phyloP scores from a whole-genome alignment of 2,113 vertebrate species.

The Bambusicola thoracicus region DNA sequence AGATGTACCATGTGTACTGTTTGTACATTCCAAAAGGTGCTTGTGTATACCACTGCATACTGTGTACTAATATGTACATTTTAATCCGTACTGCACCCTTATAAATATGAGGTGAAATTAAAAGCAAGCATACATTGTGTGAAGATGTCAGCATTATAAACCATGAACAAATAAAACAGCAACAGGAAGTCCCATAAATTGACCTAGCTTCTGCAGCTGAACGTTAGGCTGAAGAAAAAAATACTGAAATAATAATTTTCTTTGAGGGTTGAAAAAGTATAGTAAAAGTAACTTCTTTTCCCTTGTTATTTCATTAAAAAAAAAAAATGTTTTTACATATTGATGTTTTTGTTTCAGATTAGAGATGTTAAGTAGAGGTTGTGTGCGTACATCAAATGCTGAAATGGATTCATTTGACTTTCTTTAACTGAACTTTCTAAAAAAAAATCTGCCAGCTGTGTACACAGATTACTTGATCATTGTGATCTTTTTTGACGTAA shows the following conservation, averaged over 20 bases:
- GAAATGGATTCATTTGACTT: neutral
- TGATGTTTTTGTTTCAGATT: neutral
- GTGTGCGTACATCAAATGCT: neutral
- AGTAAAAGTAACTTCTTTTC: neutral
- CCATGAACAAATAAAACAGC: neutral
- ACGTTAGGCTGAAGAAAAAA: neutral
- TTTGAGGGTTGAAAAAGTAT: rapidly evolving
- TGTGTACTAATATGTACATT: neutral
- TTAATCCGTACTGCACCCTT: neutral
- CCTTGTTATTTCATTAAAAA: neutral
- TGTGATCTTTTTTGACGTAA: neutral
- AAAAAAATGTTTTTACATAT: neutral
- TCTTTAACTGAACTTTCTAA: neutral
- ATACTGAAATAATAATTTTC: neutral
- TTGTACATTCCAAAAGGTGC: neutral
- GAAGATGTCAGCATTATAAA: neutral
- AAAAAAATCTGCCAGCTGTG: neutral
- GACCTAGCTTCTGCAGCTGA: neutral
- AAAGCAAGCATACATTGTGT: neutral
- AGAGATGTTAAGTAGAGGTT: neutral
- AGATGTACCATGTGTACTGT: neutral
- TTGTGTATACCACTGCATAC: neutral
- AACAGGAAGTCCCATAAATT: neutral
- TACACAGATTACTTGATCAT: neutral
- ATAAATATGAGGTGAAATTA: neutral